Conservation (phyloP, 2,888 invertebrate species). For the Pilophorus perplexus region DNA sequence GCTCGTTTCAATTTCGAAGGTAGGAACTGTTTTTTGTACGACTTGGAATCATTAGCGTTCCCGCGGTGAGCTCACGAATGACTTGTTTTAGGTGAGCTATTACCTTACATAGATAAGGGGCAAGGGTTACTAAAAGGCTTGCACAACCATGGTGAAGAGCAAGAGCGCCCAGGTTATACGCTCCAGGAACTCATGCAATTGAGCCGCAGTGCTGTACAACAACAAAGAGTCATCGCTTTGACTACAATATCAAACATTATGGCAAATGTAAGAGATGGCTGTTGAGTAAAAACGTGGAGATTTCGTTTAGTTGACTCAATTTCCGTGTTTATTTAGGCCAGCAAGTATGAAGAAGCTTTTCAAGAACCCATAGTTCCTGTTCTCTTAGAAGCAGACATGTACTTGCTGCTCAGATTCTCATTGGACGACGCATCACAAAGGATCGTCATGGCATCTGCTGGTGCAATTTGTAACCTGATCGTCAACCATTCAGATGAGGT, state of each 20-base stretch:
- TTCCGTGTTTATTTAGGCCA: constrained; percentile 51
- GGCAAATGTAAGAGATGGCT: constrained; percentile 49
- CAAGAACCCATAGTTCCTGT: constrained; percentile 64
- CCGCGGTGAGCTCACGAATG: too few species aligned
- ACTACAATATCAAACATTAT: constrained; percentile 76
- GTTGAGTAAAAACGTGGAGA: neutral
- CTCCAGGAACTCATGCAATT: constrained; percentile 83
- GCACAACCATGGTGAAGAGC: constrained; percentile 92
- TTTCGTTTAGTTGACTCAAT: neutral
- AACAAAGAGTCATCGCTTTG: constrained; percentile 79
- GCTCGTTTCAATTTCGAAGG: constrained; percentile 81
- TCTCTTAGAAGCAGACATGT: constrained; percentile 62
- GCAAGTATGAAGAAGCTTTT: constrained; percentile 73
- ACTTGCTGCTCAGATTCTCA: constrained; percentile 78
- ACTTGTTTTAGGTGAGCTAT: constrained; percentile 65
- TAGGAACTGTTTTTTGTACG: too few species aligned
- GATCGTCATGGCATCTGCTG: constrained; percentile 71
- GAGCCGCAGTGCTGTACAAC: constrained; percentile 65
- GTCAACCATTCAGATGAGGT: constrained; percentile 77
- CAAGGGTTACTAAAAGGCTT: constrained; percentile 63
- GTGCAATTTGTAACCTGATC: constrained; percentile 71
- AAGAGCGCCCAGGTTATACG: constrained; percentile 85
- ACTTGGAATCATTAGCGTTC: too few species aligned
- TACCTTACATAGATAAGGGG: constrained; percentile 67
- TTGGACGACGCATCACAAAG: constrained; percentile 77